Conservation (phyloP, 2,888 invertebrate genomes). For the Carterocephalus palaemon region DNA sequence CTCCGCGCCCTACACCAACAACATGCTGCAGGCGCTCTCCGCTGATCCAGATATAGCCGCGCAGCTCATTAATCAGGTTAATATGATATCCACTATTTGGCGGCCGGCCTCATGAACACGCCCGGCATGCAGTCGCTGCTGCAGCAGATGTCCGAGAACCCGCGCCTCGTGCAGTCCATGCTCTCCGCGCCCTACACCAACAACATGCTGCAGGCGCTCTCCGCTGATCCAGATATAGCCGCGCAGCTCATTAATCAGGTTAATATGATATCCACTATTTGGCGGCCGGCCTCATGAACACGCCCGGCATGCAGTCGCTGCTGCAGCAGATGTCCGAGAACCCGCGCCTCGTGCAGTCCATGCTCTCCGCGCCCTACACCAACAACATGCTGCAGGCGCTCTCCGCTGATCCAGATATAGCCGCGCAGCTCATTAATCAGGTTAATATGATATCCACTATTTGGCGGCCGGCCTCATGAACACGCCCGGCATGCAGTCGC, state of each 20-base stretch:
- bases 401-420: too few relatives aligned
- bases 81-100: slow-evolving; percentile 34
- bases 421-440: too few relatives aligned
- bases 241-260: slow-evolving; percentile 81
- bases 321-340: too few relatives aligned
- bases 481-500: too few relatives aligned
- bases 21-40: slow-evolving; percentile 90
- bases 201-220: slow-evolving; percentile 89
- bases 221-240: slow-evolving; percentile 92
- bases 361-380: too few relatives aligned
- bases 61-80: slow-evolving; percentile 79
- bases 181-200: slow-evolving; percentile 94
- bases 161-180: slow-evolving; percentile 93
- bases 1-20: slow-evolving; percentile 93
- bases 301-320: too few relatives aligned
- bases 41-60: slow-evolving; percentile 92
- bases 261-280: slow-evolving; percentile 19
- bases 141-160: slow-evolving; percentile 91
- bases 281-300: too few relatives aligned
- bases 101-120: slow-evolving; percentile 85
- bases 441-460: too few relatives aligned
- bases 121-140: slow-evolving; percentile 93
- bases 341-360: too few relatives aligned
- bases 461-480: too few relatives aligned
- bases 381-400: too few relatives aligned